Evolutionary conservation across 2,888 invertebrate genomes (phyloP).

Genomic region (Eumacrocentrus americanus): DNA sequence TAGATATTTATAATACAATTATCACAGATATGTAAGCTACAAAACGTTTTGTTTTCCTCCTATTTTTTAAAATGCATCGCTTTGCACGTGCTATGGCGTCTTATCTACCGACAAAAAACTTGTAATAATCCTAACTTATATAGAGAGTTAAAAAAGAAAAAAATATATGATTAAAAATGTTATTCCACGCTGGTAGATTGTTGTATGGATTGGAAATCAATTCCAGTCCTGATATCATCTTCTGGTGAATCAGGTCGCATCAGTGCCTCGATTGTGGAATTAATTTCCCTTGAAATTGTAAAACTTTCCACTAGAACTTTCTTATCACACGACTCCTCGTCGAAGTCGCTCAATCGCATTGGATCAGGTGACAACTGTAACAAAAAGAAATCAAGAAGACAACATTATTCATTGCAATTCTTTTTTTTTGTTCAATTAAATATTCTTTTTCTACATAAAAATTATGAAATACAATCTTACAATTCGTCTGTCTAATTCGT

Average conservation of each 20-base stretch:
- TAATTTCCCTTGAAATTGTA: constrained; percentile 40
- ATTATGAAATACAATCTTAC: constrained; percentile 28
- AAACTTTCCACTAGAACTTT: constrained; percentile 36
- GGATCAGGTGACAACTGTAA: constrained; percentile 41
- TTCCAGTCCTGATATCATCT: constrained; percentile 41
- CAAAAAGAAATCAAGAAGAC: background rate
- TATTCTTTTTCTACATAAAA: background rate
- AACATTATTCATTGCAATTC: no score
- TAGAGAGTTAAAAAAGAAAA: background rate
- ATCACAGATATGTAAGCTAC: constrained; percentile 61
- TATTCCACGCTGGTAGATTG: constrained; percentile 36
- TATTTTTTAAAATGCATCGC: constrained; percentile 52
- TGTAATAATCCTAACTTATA: background rate
- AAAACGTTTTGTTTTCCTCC: constrained; percentile 47
- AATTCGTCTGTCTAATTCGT: constrained; percentile 46
- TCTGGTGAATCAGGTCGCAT: constrained; percentile 41
- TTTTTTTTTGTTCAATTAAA: no score
- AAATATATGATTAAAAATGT: constrained; percentile 7
- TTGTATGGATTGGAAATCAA: constrained; percentile 39
- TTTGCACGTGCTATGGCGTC: constrained; percentile 37
- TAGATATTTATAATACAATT: constrained; percentile 54
- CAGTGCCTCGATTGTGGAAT: constrained; percentile 40
- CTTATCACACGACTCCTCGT: constrained; percentile 37
- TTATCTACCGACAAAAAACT: constrained; percentile 21
- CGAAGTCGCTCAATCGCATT: constrained; percentile 36